phyloP scores from a whole-genome alignment of 2,113 vertebrate species.

The Puma concolor region DNA sequence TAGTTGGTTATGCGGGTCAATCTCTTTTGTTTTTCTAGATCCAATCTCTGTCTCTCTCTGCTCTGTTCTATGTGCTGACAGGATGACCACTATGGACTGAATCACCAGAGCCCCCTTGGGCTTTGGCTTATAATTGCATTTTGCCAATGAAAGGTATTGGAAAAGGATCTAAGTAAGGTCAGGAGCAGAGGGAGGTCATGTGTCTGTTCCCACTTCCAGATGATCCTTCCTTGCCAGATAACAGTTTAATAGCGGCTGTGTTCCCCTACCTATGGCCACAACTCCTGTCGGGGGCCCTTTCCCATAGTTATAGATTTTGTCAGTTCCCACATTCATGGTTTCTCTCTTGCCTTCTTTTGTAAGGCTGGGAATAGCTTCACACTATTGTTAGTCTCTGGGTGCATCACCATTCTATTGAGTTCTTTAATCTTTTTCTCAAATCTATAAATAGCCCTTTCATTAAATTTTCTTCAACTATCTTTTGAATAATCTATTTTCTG shows the following conservation, averaged over 20 bases:
- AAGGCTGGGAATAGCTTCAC: background rate
- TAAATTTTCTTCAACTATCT: background rate
- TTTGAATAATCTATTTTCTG: slow-evolving; percentile 36
- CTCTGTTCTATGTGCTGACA: background rate
- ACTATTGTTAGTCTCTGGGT: background rate
- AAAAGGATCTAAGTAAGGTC: background rate
- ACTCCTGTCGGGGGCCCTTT: background rate
- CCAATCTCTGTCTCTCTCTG: background rate
- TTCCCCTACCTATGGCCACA: background rate
- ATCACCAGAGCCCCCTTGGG: background rate
- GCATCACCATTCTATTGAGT: background rate
- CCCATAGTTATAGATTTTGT: background rate
- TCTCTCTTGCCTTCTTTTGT: background rate
- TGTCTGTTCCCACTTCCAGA: too few species aligned
- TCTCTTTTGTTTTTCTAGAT: background rate
- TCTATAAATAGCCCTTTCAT: background rate
- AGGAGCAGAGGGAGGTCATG: background rate
- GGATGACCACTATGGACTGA: background rate
- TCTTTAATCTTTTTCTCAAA: slow-evolving; percentile 9
- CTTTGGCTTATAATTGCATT: background rate
- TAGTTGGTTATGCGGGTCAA: background rate
- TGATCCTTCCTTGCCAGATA: background rate
- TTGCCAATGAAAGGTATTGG: background rate
- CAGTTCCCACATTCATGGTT: background rate
- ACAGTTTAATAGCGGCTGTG: background rate